These are phyloP conservation scores for Drosophila repletoides DNA, from an alignment of 1,140 invertebrate species.

Conservation along the genomic window DNA sequence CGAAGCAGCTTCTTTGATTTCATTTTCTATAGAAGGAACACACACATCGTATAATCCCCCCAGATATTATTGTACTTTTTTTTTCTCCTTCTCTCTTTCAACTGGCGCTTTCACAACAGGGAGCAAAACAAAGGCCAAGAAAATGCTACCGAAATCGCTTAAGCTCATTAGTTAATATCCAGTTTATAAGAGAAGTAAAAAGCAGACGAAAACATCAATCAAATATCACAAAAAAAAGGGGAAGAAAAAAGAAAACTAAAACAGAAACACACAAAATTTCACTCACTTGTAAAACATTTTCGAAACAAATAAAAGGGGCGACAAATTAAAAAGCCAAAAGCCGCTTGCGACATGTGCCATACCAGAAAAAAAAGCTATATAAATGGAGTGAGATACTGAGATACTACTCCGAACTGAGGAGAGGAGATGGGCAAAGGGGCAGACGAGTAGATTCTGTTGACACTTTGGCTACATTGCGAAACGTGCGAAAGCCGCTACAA, in stretches of 20 bases:
- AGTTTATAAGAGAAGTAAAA: constrained; percentile 65
- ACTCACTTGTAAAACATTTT: constrained; percentile 75
- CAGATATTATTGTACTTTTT: no score
- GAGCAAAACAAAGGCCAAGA: constrained; percentile 10
- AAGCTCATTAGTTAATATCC: constrained; percentile 80
- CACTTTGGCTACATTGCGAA: constrained; percentile 34
- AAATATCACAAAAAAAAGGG: constrained; percentile 42
- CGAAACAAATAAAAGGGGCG: constrained; percentile 28
- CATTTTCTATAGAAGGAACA: constrained; percentile 47
- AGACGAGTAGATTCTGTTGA: constrained; percentile 28
- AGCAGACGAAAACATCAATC: constrained; percentile 61
- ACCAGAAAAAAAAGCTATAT: no score
- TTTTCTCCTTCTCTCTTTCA: no score
- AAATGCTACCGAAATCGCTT: constrained; percentile 53
- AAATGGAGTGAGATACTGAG: constrained; percentile 1
- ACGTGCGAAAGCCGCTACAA: constrained; percentile 34
- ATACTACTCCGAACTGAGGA: not conserved
- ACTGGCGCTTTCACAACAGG: constrained; percentile 57
- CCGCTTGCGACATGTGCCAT: constrained; percentile 26
- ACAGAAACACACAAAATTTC: constrained; percentile 53
- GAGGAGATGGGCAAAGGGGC: not conserved
- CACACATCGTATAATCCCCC: constrained; percentile 36
- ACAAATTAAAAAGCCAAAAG: constrained; percentile 64
- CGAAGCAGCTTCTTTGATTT: constrained; percentile 38
- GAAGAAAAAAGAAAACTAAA: constrained; percentile 10